Evolutionary conservation across 2,113 vertebrate species (phyloP).

Genomic region (Australoheros scitulus): DNA sequence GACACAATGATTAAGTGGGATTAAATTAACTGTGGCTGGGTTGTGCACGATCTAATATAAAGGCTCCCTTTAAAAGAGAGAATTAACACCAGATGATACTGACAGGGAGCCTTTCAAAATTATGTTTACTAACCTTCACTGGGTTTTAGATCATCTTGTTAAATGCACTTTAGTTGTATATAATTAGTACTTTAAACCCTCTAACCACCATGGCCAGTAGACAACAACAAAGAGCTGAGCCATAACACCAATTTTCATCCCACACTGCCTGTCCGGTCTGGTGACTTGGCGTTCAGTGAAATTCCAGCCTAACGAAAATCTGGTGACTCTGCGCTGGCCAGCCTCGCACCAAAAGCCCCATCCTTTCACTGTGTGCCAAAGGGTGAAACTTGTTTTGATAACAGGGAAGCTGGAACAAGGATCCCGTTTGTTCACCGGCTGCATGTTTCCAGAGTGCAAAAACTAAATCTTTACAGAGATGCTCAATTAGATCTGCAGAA

Average conservation of each 20-base stretch:
- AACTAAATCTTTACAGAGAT: background rate
- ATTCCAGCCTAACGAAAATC: constrained; percentile 64
- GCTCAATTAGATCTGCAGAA: background rate
- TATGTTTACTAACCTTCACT: background rate
- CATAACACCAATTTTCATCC: constrained; percentile 7
- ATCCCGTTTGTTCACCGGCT: constrained; percentile 14
- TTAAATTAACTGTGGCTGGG: constrained; percentile 29
- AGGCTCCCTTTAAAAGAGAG: background rate
- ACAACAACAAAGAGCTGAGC: background rate
- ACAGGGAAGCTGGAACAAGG: constrained; percentile 11
- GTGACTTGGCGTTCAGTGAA: constrained; percentile 55
- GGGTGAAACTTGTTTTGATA: constrained; percentile 58
- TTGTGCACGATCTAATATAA: background rate
- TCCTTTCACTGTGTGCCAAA: constrained; percentile 59
- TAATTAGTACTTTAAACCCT: background rate
- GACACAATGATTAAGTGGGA: constrained; percentile 31
- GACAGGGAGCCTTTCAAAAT: background rate
- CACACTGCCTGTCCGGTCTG: constrained; percentile 21
- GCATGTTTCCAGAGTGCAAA: background rate
- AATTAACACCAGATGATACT: background rate
- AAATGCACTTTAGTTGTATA: background rate
- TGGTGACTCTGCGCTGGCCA: constrained; percentile 58
- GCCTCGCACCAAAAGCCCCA: constrained; percentile 34
- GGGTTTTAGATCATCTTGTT: background rate
- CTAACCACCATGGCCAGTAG: background rate